Evolutionary conservation across 2,113 vertebrate species (phyloP).

Genomic region (Echinops telfairi): DNA sequence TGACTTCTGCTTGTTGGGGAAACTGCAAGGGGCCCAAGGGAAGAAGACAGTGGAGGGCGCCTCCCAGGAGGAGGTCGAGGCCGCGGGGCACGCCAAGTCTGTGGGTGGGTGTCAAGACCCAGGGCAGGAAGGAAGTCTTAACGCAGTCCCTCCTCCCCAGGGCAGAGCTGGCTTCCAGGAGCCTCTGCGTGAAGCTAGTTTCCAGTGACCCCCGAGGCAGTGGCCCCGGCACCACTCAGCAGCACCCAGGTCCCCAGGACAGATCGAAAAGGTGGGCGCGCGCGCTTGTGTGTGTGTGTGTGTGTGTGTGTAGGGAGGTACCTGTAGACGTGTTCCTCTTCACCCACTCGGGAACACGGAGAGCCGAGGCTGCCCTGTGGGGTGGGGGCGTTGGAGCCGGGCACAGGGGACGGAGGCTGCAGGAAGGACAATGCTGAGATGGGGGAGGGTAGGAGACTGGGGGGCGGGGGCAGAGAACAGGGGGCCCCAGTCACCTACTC

Average conservation of each 20-base stretch:
- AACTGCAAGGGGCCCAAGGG: constrained; percentile 87
- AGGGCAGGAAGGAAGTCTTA: constrained; percentile 62
- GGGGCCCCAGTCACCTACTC: constrained; percentile 1
- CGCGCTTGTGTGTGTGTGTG: too few species aligned
- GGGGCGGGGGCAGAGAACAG: background rate
- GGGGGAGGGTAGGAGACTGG: background rate
- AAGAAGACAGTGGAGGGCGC: background rate
- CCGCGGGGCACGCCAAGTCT: background rate
- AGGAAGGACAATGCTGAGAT: background rate
- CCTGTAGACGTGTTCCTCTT: constrained; percentile 99
- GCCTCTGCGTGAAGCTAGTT: background rate
- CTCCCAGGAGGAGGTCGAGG: background rate
- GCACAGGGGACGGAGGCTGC: constrained; percentile 74
- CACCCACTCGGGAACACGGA: constrained; percentile 87
- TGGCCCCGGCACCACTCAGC: background rate
- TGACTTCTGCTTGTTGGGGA: constrained; percentile 98
- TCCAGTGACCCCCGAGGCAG: background rate
- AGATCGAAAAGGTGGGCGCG: too few species aligned
- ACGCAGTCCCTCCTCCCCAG: constrained; percentile 37
- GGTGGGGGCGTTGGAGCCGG: constrained; percentile 86
- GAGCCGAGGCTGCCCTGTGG: constrained; percentile 90
- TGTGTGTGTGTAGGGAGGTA: constrained; percentile 69
- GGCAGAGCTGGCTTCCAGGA: background rate
- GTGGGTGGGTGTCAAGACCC: background rate
- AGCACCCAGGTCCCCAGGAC: background rate